Conservation (phyloP, 2,113 vertebrate genomes). For the Vulpes ferrilata region DNA sequence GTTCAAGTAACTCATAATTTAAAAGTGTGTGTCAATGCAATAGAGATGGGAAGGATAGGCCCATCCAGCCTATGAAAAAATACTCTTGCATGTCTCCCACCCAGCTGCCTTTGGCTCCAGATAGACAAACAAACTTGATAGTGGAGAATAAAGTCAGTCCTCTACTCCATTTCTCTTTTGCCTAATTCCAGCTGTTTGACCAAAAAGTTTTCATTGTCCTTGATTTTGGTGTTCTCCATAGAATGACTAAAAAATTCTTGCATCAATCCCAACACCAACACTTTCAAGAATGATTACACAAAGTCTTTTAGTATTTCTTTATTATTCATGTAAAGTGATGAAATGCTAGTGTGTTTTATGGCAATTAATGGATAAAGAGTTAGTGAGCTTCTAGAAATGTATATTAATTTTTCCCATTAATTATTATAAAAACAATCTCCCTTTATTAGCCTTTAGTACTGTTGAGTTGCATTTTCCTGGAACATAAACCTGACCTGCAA, state of each 20-base stretch:
- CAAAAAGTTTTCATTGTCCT: background rate
- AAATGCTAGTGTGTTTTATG: background rate
- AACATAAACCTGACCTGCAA: background rate
- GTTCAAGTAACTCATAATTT: background rate
- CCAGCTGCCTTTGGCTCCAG: background rate
- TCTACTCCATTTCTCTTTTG: constrained; percentile 20
- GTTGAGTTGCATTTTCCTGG: background rate
- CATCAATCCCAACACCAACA: background rate
- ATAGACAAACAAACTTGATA: background rate
- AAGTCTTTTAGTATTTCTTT: background rate
- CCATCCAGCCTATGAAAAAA: background rate
- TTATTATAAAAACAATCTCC: background rate
- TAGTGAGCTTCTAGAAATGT: background rate
- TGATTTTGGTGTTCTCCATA: background rate
- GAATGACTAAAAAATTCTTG: background rate
- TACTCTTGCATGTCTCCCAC: background rate
- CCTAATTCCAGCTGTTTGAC: background rate
- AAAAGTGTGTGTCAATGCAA: background rate
- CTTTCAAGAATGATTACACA: constrained; percentile 9
- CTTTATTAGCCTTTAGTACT: background rate
- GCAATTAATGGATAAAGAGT: background rate
- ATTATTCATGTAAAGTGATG: background rate
- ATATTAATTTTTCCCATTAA: constrained; percentile 48
- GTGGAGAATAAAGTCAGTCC: background rate
- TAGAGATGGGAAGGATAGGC: background rate